These are phyloP conservation scores for Heliangelus exortis DNA, from an alignment of 2,797 vertebrate genomes.

Conservation along the genomic window DNA sequence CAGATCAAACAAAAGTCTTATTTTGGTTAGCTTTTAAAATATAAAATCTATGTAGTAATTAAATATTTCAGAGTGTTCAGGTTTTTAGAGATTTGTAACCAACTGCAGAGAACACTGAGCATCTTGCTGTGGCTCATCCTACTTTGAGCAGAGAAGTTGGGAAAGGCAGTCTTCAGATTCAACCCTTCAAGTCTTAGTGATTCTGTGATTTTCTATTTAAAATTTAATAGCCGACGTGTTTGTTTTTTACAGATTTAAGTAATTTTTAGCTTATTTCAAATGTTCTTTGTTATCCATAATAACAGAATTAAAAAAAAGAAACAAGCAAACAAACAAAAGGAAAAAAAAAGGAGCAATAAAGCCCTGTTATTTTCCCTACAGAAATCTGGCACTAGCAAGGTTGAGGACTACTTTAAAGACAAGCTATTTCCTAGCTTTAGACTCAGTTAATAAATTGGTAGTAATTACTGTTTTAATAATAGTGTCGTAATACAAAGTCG, in stretches of 20 bases:
- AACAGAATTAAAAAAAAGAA: background rate
- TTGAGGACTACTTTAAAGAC: background rate
- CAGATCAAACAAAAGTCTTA: background rate
- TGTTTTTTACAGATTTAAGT: background rate
- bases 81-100: background rate
- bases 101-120: background rate
- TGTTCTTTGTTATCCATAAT: background rate
- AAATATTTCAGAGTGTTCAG: background rate
- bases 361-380: background rate
- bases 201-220: background rate
- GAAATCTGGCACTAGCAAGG: background rate
- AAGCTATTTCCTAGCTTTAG: background rate
- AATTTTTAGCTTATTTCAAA: background rate
- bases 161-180: background rate
- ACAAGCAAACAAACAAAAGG: background rate
- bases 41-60: background rate
- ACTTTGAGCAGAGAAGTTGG: background rate
- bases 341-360: background rate
- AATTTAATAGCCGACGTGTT: background rate
- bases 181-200: background rate
- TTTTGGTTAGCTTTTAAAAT: background rate
- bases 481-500: background rate
- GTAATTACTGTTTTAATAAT: background rate
- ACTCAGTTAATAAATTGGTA: background rate
- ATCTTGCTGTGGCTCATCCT: background rate